Percentiles rank a stretch among this genome's conserved stretches.
These are phyloP conservation scores for Drosophila prostipennis DNA, from an alignment of 2,888 invertebrate genomes.

Conservation along the genomic window DNA sequence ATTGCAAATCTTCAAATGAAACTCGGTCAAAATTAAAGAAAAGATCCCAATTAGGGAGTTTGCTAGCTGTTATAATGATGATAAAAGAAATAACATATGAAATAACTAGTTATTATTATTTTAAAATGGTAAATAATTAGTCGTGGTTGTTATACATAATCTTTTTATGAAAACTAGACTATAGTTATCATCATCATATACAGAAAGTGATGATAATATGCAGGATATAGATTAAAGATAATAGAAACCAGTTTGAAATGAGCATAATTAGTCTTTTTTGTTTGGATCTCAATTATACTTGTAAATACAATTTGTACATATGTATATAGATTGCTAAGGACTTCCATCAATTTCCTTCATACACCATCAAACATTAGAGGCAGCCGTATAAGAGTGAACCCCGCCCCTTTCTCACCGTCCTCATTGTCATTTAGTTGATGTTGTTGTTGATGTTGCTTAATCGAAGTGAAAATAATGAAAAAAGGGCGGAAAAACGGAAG, in stretches of 20 bases:
- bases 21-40: no score
- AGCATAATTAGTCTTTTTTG: neutral
- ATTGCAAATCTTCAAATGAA: no score
- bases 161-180: no score
- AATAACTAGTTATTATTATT: no score
- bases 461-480: conserved; percentile 4
- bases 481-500: neutral
- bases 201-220: no score
- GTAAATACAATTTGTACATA: neutral
- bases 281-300: neutral
- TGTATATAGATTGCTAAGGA: neutral
- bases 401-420: neutral
- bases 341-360: neutral
- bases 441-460: conserved; percentile 37
- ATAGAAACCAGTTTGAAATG: no score
- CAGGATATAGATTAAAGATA: neutral
- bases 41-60: no score
- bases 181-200: no score
- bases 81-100: no score
- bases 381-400: conserved; percentile 20
- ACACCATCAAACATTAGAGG: neutral
- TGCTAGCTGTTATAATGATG: no score
- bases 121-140: no score
- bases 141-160: no score
- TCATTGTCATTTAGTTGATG: conserved; percentile 26